Evolutionary conservation across 2,888 invertebrate genomes (phyloP).

Genomic region (Lepidocyrtoides sp.): DNA sequence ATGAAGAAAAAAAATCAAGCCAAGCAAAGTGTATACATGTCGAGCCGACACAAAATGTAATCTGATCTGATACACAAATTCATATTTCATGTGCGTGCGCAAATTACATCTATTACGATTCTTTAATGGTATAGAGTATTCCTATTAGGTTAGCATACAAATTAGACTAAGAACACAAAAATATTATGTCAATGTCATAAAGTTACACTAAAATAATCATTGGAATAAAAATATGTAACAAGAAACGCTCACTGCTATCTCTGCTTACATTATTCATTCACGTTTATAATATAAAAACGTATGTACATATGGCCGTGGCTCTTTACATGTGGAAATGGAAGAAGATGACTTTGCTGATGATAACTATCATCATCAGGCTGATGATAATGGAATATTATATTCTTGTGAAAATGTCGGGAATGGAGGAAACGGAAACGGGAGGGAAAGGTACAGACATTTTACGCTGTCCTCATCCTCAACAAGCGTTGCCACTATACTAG

Average conservation of each 20-base stretch:
- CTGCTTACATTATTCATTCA: too few relatives aligned
- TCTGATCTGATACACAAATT: constrained; percentile 2
- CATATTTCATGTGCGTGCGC: constrained; percentile 55
- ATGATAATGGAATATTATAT: constrained; percentile 60
- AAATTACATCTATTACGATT: constrained; percentile 3
- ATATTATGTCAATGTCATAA: too few relatives aligned
- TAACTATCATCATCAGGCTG: constrained; percentile 22
- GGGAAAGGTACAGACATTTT: constrained; percentile 12
- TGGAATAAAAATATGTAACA: too few relatives aligned
- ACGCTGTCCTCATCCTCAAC: neutral
- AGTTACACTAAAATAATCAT: too few relatives aligned
- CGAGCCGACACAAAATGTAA: neutral
- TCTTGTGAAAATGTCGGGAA: constrained; percentile 41
- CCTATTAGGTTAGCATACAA: too few relatives aligned
- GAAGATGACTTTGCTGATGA: constrained; percentile 36
- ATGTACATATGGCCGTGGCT: too few relatives aligned
- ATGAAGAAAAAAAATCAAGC: too few relatives aligned
- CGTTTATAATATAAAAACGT: too few relatives aligned
- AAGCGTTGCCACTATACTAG: constrained; percentile 18
- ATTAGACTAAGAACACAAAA: too few relatives aligned
- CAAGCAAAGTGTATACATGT: too few relatives aligned
- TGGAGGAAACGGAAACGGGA: constrained; percentile 72
- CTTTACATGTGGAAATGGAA: constrained; percentile 9
- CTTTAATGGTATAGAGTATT: too few relatives aligned
- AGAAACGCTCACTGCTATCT: too few relatives aligned